Evolutionary conservation across 2,888 invertebrate species (phyloP).

Genomic region (Coecobrya sp.): DNA sequence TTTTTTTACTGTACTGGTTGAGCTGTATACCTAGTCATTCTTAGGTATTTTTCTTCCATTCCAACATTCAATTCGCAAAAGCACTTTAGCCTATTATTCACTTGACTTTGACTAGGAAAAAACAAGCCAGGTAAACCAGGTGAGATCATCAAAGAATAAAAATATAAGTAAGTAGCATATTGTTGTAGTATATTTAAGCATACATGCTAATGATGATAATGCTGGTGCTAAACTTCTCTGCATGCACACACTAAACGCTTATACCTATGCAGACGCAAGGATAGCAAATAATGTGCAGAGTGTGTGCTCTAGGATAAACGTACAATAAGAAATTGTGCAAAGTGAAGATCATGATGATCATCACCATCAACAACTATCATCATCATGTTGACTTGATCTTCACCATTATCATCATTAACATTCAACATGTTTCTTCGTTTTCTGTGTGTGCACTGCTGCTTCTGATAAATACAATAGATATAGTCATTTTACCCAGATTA

Average conservation of each 20-base stretch:
- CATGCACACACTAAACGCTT: slow-evolving; percentile 16
- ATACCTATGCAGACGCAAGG: slow-evolving; percentile 22
- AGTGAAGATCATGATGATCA: slow-evolving; percentile 40
- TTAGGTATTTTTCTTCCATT: slow-evolving; percentile 34
- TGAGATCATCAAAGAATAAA: slow-evolving; percentile 62
- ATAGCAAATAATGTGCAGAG: slow-evolving; percentile 27
- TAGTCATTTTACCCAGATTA: slow-evolving; percentile 50
- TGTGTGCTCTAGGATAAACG: background rate
- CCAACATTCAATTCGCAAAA: slow-evolving; percentile 42
- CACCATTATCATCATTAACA: slow-evolving; percentile 59
- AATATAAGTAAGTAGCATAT: slow-evolving; percentile 37
- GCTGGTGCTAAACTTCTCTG: slow-evolving; percentile 26
- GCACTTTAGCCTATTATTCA: slow-evolving; percentile 19
- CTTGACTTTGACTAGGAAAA: slow-evolving; percentile 46
- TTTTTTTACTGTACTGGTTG: slow-evolving; percentile 2
- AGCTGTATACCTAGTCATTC: slow-evolving; percentile 21
- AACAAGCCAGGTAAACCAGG: slow-evolving; percentile 41
- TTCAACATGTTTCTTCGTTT: slow-evolving; percentile 33
- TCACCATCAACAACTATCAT: background rate
- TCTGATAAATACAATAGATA: slow-evolving; percentile 8
- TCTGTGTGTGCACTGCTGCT: background rate
- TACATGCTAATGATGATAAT: background rate
- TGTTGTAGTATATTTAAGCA: background rate
- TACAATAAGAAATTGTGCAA: slow-evolving; percentile 5
- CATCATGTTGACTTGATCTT: slow-evolving; percentile 50